phyloP scores from a whole-genome alignment of 2,888 invertebrate genomes.

The Sesia bembeciformis region DNA sequence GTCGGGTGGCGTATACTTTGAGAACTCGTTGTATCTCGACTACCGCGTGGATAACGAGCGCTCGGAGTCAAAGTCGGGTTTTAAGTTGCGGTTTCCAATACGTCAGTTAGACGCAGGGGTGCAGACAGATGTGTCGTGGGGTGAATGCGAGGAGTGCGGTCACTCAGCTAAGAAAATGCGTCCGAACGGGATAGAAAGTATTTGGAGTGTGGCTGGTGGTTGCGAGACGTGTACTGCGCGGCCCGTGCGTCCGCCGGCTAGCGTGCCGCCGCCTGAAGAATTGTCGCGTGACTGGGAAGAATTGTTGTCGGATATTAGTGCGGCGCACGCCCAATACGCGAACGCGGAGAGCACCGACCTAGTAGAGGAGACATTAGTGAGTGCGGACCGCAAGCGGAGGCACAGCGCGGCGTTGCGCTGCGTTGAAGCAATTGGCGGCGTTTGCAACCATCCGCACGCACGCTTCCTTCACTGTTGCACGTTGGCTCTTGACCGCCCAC shows the following conservation, averaged over 20 bases:
- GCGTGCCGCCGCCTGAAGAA: slow-evolving; percentile 43
- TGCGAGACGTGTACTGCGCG: slow-evolving; percentile 36
- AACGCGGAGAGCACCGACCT: slow-evolving; percentile 11
- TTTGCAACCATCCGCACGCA: slow-evolving; percentile 52
- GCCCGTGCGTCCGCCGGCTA: slow-evolving; percentile 9
- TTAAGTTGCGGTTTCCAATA: slow-evolving; percentile 79
- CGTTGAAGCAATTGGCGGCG: slow-evolving; percentile 30
- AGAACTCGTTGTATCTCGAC: slow-evolving; percentile 66
- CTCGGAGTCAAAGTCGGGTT: slow-evolving; percentile 33
- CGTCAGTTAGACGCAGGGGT: slow-evolving; percentile 42
- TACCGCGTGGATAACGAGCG: slow-evolving; percentile 53
- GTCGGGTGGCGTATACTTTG: slow-evolving; percentile 76
- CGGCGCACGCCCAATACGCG: slow-evolving; percentile 64
- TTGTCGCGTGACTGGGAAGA: slow-evolving; percentile 76
- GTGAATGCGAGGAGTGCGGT: slow-evolving; percentile 47
- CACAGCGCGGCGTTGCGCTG: slow-evolving; percentile 66
- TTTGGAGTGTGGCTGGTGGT: slow-evolving; percentile 39
- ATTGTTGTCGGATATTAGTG: slow-evolving; percentile 74
- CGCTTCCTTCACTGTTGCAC: slow-evolving; percentile 69
- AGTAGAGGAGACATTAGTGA: slow-evolving; percentile 19
- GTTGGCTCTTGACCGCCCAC: slow-evolving; percentile 51
- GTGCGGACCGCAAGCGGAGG: slow-evolving; percentile 74
- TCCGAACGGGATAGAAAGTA: slow-evolving; percentile 28
- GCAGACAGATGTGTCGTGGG: slow-evolving; percentile 40
- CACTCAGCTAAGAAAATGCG: slow-evolving; percentile 58